Evolutionary conservation across 2,888 invertebrate species (phyloP).

Genomic region (Drosophila nr. medialis): DNA sequence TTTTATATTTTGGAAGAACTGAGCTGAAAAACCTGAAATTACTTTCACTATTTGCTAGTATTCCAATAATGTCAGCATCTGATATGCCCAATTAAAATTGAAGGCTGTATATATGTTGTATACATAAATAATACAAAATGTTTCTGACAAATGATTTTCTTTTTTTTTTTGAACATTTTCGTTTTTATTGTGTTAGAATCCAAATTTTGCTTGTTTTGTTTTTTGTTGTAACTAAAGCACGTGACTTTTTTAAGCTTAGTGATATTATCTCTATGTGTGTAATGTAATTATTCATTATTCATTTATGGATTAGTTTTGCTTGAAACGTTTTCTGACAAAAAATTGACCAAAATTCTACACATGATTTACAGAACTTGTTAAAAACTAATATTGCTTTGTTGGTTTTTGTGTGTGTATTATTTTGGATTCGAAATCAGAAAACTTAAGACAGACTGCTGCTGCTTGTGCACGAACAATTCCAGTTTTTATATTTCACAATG

Average conservation of each 20-base stretch:
- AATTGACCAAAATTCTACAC: conserved; percentile 71
- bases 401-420: conserved; percentile 9
- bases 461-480: conserved; percentile 47
- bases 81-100: conserved; percentile 53
- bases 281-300: conserved; percentile 48
- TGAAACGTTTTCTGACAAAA: conserved; percentile 43
- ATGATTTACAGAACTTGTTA: conserved; percentile 47
- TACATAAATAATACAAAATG: conserved; percentile 20
- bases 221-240: conserved; percentile 57
- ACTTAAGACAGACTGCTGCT: conserved; percentile 9
- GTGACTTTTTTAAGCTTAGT: conserved; percentile 63
- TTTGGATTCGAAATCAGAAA: conserved; percentile 8
- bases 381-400: conserved; percentile 70
- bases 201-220: neutral
- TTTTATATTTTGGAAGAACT: conserved; percentile 60
- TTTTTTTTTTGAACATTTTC: conserved; percentile 15
- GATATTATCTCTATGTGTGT: conserved; percentile 67
- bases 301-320: conserved; percentile 60
- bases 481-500: conserved; percentile 3
- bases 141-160: conserved; percentile 33
- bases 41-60: conserved; percentile 48
- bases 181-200: conserved; percentile 52
- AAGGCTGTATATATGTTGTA: conserved; percentile 27
- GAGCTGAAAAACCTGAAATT: conserved; percentile 72
- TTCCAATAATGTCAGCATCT: conserved; percentile 52